phyloP scores from a whole-genome alignment of 2,113 vertebrate genomes.

The Takifugu bimaculatus region DNA sequence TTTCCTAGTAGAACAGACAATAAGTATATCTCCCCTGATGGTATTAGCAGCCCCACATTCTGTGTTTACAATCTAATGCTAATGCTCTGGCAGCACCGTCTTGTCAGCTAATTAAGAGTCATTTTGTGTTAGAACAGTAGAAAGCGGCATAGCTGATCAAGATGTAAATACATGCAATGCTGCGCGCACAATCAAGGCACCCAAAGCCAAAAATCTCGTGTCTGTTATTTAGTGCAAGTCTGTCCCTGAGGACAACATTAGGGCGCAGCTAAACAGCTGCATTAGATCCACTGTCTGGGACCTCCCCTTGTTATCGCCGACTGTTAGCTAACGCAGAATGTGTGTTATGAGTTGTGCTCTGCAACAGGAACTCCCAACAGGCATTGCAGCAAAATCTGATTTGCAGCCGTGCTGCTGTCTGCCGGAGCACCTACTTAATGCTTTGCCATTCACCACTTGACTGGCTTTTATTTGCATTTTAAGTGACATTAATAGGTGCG shows the following conservation, averaged over 20 bases:
- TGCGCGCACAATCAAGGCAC: constrained; percentile 33
- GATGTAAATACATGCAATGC: constrained; percentile 59
- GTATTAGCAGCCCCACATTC: constrained; percentile 13
- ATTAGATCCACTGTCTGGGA: constrained; percentile 49
- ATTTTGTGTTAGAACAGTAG: constrained; percentile 48
- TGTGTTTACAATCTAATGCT: constrained; percentile 19
- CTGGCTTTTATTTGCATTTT: constrained; percentile 69
- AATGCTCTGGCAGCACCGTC: constrained; percentile 32
- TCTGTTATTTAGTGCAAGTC: constrained; percentile 50
- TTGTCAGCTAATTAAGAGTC: constrained; percentile 45
- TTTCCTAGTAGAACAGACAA: constrained; percentile 9
- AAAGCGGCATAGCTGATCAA: constrained; percentile 48
- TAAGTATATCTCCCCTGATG: constrained; percentile 15
- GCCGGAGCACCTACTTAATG: constrained; percentile 55
- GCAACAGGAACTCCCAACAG: constrained; percentile 56
- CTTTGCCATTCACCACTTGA: constrained; percentile 50
- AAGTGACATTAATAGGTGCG: constrained; percentile 66
- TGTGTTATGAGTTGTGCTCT: constrained; percentile 40
- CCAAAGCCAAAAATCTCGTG: constrained; percentile 44
- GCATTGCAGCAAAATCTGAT: constrained; percentile 62
- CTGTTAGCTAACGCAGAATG: constrained; percentile 45
- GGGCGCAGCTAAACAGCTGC: constrained; percentile 61
- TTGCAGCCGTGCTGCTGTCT: constrained; percentile 50
- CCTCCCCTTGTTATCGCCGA: constrained; percentile 61
- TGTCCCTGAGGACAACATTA: constrained; percentile 61